A percentile compares a stretch with the other conserved stretches of the same genome.
Conservation (phyloP, 2,113 vertebrate species). For the Arenaria interpres region DNA sequence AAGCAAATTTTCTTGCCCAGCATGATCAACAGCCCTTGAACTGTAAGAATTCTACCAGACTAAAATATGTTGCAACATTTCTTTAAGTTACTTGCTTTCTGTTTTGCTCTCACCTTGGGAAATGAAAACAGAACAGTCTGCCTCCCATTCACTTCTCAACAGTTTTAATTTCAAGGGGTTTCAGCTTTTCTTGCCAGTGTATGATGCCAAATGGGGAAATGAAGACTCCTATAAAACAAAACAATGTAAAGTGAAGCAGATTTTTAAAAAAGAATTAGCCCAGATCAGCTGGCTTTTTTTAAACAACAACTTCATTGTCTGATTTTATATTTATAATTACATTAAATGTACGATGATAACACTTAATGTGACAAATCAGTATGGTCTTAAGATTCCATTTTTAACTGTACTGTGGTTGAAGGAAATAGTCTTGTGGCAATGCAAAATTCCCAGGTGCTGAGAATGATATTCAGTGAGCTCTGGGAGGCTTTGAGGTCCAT, state of each 20-base stretch:
- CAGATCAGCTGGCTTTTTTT: not conserved
- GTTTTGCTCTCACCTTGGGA: conserved; percentile 51
- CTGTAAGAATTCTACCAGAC: conserved; percentile 48
- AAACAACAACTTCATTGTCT: not conserved
- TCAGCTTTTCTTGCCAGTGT: not conserved
- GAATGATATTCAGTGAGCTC: not conserved
- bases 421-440: not conserved
- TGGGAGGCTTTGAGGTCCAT: not conserved
- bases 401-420: not conserved
- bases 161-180: conserved; percentile 1
- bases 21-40: conserved; percentile 68
- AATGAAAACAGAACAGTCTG: conserved; percentile 30
- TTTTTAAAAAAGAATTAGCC: not conserved
- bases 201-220: not conserved
- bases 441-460: not conserved
- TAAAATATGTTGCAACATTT: conserved; percentile 69
- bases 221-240: conserved; percentile 3
- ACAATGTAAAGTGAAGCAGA: not conserved
- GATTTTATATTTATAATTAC: not conserved
- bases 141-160: not conserved
- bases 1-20: conserved; percentile 63
- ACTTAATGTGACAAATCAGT: not conserved
- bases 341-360: not conserved
- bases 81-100: conserved; percentile 55
- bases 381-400: not conserved